A percentile compares a stretch with the other conserved stretches of the same genome.
phyloP scores from a whole-genome alignment of 2,888 invertebrate genomes.

The Stenichneumon culpator region DNA sequence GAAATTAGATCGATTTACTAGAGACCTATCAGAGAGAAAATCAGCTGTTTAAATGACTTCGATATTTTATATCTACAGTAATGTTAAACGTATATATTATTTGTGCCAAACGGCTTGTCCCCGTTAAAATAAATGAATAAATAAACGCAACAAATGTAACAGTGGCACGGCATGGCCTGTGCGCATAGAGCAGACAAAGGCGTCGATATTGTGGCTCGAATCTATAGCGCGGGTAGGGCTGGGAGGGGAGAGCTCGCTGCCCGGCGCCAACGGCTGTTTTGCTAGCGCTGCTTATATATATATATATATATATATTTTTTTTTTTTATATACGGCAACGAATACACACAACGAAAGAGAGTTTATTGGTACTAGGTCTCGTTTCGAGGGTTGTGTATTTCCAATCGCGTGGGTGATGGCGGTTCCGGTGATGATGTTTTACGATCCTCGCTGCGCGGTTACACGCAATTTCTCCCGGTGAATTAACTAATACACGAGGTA shows the following conservation, averaged over 20 bases:
- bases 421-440: conserved; percentile 32
- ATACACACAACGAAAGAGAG: conserved; percentile 29
- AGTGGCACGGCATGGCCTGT: neutral
- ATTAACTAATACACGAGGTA: conserved; percentile 53
- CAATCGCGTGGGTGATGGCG: conserved; percentile 54
- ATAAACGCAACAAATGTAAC: neutral
- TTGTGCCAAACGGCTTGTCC: neutral
- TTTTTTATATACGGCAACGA: conserved; percentile 24
- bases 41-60: too few relatives aligned
- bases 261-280: conserved; percentile 42
- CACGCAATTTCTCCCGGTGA: conserved; percentile 49
- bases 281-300: neutral
- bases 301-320: too few relatives aligned
- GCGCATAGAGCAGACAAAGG: neutral
- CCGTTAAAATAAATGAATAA: neutral
- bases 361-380: conserved; percentile 35
- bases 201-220: conserved; percentile 15
- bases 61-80: too few relatives aligned
- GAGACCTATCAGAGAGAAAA: too few relatives aligned
- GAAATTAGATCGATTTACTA: too few relatives aligned
- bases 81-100: too few relatives aligned
- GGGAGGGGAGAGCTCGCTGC: conserved; percentile 25
- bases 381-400: conserved; percentile 31
- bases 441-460: conserved; percentile 42
- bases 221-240: neutral